Evolutionary conservation across 1,140 invertebrate genomes (phyloP), one percentile per base, ranked within the genome.

Genomic region (Yoshiicerus persimilis): DNA sequence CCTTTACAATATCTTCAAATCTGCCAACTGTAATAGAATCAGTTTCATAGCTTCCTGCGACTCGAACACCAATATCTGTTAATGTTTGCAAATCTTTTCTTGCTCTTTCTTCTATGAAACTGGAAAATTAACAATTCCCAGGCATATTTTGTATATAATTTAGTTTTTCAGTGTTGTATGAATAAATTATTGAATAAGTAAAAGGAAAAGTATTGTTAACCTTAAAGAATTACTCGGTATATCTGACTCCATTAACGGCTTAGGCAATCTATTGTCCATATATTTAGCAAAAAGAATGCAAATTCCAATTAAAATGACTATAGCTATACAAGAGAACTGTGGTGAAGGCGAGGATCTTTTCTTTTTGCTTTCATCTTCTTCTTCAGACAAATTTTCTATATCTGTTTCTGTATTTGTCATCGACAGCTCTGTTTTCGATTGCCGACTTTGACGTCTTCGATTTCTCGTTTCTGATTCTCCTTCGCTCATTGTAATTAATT

Each of bases 51-150:
- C 87, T 88, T 84, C 89, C 89, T 16, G 87, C 32, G n/a, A 90
- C 86, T 41, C 89, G 75, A n/a, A 86, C 27, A 3, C 87, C 87
- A 6, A 87, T 64, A 38, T 10, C 23, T 56, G 86, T 88, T 86
- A 90, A 70, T 13, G 16, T 20, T 10, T 88, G 25, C n/a, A 90
- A 85, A 39, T 90, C 86, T 16, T 66, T 84, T 25, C 89, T 32
- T 1, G 89, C 89, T 32, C 88, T 75, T 56, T 90, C 89, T 84
- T 90, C 89, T 23, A 86, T 87, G 47, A 90, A 90, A 6, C 86
- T 87, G 38, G 16, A 36, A 85, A 66, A 30, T 87, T 38, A 9
- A 32, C 20, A 83, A 38, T 38, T 83, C 20, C n/a, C n/a, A n/a
- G n/a, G n/a, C n/a, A n/a, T n/a, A n/a, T n/a, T n/a, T n/a, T n/a